Base-by-base conservation (phyloP, 2,113 vertebrate genomes). In the Rhinopomastus cyanomelas region DNA sequence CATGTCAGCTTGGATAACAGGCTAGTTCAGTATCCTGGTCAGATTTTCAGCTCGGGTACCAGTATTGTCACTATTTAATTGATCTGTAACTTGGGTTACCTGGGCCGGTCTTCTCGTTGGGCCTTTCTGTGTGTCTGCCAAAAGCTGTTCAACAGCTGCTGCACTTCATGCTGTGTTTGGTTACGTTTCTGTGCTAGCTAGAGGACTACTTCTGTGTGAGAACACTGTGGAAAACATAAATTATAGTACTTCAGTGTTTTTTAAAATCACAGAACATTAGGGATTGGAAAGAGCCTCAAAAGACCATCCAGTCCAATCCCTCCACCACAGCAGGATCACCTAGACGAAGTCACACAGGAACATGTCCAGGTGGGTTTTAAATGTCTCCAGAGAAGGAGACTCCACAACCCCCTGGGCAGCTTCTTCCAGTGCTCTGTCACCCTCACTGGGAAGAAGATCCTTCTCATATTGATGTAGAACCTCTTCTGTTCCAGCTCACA, bases 1-100 rank as follows among this genome's bases (percentile, higher is more conserved):
- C 32, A 10, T 67, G 27, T 22, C 72, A 73, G 32, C 88, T 88
- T 82, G 72, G 42, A 12, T 91, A 76, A 39, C 60, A 37, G 21
- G 26, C 78, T 81, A 71, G 69, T 73, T 92, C 26, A 92, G 77
- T 95, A 95, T 80, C 72, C 42, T 83, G 27, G 36, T 82, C 60
- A 77, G 77, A 82, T 94, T 95, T 89, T 84, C 90, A 93, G 59
- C 55, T 81, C 2, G 27, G 25, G 72, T 83, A 83, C 66, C 29
- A 64, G 12, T 80, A 89, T 91, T 95, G 62, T 94, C 88, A 59
- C 82, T 93, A 88, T 89, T 80, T 88, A 74, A 66, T 85, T 80
- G 8, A 77, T 85, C 68, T 69, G 20, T 66, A 48, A 78, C 46
- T 87, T 77, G 62, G 52, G 22, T 56, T 94, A 83, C 90, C 82